Base-by-base conservation (phyloP, 1,140 invertebrate species). In the Drosophila simulans region DNA sequence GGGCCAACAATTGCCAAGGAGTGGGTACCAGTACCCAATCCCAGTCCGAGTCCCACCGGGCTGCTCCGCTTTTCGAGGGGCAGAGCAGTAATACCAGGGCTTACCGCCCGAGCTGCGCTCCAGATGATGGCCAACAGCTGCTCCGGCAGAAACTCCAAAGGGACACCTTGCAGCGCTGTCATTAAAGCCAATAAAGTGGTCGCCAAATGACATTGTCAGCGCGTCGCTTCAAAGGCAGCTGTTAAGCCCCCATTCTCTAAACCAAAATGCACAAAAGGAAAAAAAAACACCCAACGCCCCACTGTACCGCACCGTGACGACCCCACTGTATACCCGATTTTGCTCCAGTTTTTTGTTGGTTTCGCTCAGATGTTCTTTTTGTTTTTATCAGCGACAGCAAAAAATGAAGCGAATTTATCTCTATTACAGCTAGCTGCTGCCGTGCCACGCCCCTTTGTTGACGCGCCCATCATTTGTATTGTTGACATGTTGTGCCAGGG, bases 331-430 rank as follows among this genome's bases (percentile, higher is more conserved):
- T 12, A 8, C 17, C 39, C 2, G 20, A 45, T 40, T 52, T 37
- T 31, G 25, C 51, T 69, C 43, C 8, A 5, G 31, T 74, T 65
- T 59, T 76, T 45, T 59, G 60, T 40, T 12, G 22, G 40, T 57
- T 57, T 35, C 51, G 15, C 37, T 22, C 20, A 22, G 20, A 22
- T 22, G 20, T 22, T 22, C 20, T 22, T 22, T 31, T 70, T 27
- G 46, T 78, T 86, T 81, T 82, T 83, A 77, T 66, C 79, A 72
- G 48, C 42, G 64, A 77, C 84, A 88, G 65, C 55, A 88, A 88
- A 78, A 88, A 88, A 88, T 89, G 84, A 88, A 78, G 84, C 76
- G 84, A 84, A 88, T 88, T 88, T 88, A 88, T 88, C 84, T 88
- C 84, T 89, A 88, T 88, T 88, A 88, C 83, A 83, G 83, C 84